phyloP scores from a whole-genome alignment of 2,888 invertebrate genomes.

The Troides aeacus region DNA sequence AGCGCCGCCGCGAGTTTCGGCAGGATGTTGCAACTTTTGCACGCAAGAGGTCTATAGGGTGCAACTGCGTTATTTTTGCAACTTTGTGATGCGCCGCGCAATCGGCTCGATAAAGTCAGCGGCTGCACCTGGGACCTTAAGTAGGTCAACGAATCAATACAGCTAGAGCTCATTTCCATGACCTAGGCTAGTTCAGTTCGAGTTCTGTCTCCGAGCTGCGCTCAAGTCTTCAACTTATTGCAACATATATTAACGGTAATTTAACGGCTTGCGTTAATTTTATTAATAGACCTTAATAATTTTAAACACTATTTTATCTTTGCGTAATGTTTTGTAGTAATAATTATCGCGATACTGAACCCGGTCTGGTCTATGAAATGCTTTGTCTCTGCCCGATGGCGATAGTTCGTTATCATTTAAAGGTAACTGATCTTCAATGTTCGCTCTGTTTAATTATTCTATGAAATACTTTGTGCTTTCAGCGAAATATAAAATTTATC shows the following conservation, averaged over 20 bases:
- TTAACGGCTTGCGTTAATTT: slow-evolving; percentile 1
- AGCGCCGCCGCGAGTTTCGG: not conserved
- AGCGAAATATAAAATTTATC: not conserved
- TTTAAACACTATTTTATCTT: not conserved
- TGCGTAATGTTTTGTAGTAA: not conserved
- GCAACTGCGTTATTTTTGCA: slow-evolving; percentile 10
- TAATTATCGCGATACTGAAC: slow-evolving; percentile 2
- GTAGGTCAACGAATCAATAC: slow-evolving; percentile 26
- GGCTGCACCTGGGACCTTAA: slow-evolving; percentile 22
- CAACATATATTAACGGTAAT: not conserved
- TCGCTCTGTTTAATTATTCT: not conserved
- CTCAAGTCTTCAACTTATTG: slow-evolving; percentile 4
- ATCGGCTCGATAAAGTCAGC: slow-evolving; percentile 13
- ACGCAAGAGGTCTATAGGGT: slow-evolving; percentile 1
- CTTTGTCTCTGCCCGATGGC: not conserved
- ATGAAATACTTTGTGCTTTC: not conserved
- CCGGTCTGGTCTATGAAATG: not conserved
- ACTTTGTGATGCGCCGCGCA: slow-evolving; percentile 20
- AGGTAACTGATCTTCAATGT: not conserved
- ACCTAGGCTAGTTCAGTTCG: slow-evolving; percentile 26
- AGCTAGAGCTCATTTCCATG: slow-evolving; percentile 15
- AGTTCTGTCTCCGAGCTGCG: slow-evolving; percentile 5
- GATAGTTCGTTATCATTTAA: not conserved
- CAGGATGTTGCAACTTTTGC: not conserved
- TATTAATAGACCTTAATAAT: not conserved